A percentile compares a stretch with the other conserved stretches of the same genome.
These are phyloP conservation scores for Manis javanica DNA, from an alignment of 2,797 vertebrate species.

Conservation along the genomic window DNA sequence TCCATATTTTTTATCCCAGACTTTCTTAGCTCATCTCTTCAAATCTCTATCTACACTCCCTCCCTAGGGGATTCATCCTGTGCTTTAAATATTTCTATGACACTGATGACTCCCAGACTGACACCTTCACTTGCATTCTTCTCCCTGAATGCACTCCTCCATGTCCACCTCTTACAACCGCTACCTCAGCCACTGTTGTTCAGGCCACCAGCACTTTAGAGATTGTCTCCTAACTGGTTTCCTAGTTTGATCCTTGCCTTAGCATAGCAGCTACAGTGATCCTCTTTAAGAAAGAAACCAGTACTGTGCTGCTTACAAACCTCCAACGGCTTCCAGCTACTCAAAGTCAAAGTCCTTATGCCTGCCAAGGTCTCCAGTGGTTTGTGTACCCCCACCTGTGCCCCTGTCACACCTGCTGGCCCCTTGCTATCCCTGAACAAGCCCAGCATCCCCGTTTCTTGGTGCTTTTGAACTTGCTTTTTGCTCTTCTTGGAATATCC, in stretches of 20 bases:
- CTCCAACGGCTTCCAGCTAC: not conserved
- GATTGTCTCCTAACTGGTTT: not conserved
- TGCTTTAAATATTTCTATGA: not conserved
- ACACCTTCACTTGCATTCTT: not conserved
- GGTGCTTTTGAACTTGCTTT: not conserved
- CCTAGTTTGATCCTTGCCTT: not conserved
- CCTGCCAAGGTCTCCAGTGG: not conserved
- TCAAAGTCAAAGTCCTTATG: not conserved
- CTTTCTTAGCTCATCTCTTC: not conserved
- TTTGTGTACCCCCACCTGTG: not conserved
- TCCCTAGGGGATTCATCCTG: not conserved
- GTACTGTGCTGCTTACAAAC: not conserved
- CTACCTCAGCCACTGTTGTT: not conserved
- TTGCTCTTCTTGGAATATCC: not conserved
- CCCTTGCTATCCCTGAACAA: not conserved
- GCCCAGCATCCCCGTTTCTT: not conserved
- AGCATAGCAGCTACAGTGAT: not conserved
- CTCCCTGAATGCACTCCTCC: not conserved
- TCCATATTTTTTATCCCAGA: not conserved
- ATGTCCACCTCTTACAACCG: not conserved
- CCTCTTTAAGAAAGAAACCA: not conserved
- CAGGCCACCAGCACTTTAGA: not conserved
- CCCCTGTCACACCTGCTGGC: not conserved
- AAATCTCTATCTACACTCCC: not conserved
- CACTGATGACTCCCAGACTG: not conserved